Evolutionary conservation across 2,797 vertebrate genomes (phyloP).

Genomic region (Crenichthys baileyi): DNA sequence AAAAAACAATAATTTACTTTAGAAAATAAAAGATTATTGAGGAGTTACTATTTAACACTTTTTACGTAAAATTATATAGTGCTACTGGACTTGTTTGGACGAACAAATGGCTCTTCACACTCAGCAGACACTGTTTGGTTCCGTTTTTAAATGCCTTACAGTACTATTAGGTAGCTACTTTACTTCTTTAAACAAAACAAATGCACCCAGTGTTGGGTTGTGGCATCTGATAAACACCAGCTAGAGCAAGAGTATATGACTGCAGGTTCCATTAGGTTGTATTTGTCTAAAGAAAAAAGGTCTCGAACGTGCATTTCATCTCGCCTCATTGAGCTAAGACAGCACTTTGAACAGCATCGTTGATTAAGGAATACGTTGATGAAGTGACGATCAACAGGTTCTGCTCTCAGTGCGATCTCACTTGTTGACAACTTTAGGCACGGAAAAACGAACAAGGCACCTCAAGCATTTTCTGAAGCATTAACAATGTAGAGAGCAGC

Average conservation of each 20-base stretch:
- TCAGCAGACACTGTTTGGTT: constrained; percentile 74
- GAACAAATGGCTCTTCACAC: constrained; percentile 74
- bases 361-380: constrained; percentile 63
- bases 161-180: constrained; percentile 65
- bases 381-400: constrained; percentile 65
- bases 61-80: constrained; percentile 73
- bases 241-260: constrained; percentile 54
- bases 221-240: constrained; percentile 40
- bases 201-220: constrained; percentile 45
- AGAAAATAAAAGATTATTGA: constrained; percentile 77
- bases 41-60: constrained; percentile 76
- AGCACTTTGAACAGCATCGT: constrained; percentile 59
- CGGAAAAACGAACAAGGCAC: constrained; percentile 86
- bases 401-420: constrained; percentile 62
- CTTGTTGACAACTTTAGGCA: constrained; percentile 79
- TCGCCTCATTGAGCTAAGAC: constrained; percentile 59
- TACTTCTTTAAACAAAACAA: constrained; percentile 27
- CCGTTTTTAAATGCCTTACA: constrained; percentile 67
- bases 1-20: constrained; percentile 77
- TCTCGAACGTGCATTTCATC: constrained; percentile 79
- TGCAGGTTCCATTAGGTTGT: constrained; percentile 48
- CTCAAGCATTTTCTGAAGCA: constrained; percentile 80
- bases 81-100: constrained; percentile 72
- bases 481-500: constrained; percentile 80
- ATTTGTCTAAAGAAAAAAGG: constrained; percentile 55